Evolutionary conservation across 2,888 invertebrate genomes (phyloP).

Genomic region (Bruchidius siliquastri): DNA sequence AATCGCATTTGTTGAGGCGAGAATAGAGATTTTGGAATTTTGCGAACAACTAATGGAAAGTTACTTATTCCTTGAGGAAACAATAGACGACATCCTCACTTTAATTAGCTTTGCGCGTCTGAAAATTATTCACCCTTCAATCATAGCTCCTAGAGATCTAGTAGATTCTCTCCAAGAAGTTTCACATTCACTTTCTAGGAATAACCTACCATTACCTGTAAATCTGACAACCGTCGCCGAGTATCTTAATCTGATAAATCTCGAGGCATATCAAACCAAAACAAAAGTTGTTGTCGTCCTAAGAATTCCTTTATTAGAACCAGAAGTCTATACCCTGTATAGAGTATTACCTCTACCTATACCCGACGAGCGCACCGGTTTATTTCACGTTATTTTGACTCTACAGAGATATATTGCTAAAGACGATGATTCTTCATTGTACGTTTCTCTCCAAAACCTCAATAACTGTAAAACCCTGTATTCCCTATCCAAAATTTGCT

Average conservation of each 20-base stretch:
- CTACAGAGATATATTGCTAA: conserved; percentile 6
- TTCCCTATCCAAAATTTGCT: conserved; percentile 9
- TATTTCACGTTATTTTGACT: too few species aligned
- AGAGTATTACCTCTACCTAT: too few species aligned
- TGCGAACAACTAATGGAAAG: conserved; percentile 10
- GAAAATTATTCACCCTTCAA: too few species aligned
- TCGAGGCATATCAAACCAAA: conserved; percentile 6
- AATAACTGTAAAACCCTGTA: conserved; percentile 7
- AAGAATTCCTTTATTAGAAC: too few species aligned
- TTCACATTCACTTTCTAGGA: too few species aligned
- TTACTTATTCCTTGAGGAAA: conserved; percentile 4
- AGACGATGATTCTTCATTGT: conserved; percentile 11
- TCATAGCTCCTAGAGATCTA: conserved; percentile 3
- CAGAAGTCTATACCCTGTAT: too few species aligned
- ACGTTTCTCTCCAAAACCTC: conserved; percentile 6
- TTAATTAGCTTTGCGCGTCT: conserved; percentile 2
- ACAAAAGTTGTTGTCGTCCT: too few species aligned
- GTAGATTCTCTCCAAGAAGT: too few species aligned
- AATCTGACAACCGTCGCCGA: conserved; percentile 1
- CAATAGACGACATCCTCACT: conserved; percentile 1
- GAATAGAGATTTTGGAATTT: not conserved
- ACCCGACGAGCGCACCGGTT: too few species aligned
- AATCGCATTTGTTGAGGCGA: not conserved
- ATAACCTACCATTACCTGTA: conserved; percentile 5
- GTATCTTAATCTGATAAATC: conserved; percentile 8